Percentiles rank a stretch among this genome's conserved stretches.
Evolutionary conservation across 2,797 vertebrate species (phyloP).

Genomic region (Moxostoma hubbsi): DNA sequence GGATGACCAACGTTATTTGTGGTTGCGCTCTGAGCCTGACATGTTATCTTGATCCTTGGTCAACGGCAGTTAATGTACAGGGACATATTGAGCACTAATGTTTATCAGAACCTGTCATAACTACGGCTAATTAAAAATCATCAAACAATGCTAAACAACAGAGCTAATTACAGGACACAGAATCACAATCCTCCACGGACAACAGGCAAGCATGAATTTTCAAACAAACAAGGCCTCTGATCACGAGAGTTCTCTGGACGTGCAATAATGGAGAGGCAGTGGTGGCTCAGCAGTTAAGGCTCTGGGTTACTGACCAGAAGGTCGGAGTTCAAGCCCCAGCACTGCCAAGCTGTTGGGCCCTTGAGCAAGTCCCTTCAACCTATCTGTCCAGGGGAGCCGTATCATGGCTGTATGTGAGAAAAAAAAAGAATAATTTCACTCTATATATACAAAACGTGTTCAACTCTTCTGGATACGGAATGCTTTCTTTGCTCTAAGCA

Average conservation of each 20-base stretch:
- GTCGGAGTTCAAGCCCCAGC: too few species aligned
- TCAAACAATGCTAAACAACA: slow-evolving; percentile 47
- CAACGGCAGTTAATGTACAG: slow-evolving; percentile 58
- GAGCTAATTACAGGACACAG: slow-evolving; percentile 47
- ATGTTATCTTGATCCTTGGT: slow-evolving; percentile 44
- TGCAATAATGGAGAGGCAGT: neutral
- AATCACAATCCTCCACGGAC: slow-evolving; percentile 40
- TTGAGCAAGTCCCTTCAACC: too few species aligned
- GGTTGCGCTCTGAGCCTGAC: slow-evolving; percentile 52
- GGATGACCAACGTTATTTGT: slow-evolving; percentile 54
- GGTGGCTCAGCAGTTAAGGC: too few species aligned
- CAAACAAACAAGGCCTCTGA: slow-evolving; percentile 25
- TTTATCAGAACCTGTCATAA: slow-evolving; percentile 61
- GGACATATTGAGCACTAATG: slow-evolving; percentile 60
- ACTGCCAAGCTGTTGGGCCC: too few species aligned
- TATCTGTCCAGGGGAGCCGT: too few species aligned
- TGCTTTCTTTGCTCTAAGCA: too few species aligned
- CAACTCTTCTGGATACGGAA: too few species aligned
- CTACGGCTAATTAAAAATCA: slow-evolving; percentile 55
- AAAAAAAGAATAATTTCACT: too few species aligned
- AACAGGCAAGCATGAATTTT: slow-evolving; percentile 34
- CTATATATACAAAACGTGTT: too few species aligned
- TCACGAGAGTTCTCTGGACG: neutral
- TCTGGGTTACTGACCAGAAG: too few species aligned
- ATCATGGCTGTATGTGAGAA: too few species aligned